These are phyloP conservation scores for Falco punctatus DNA, from an alignment of 2,113 vertebrate genomes.

Conservation along the genomic window DNA sequence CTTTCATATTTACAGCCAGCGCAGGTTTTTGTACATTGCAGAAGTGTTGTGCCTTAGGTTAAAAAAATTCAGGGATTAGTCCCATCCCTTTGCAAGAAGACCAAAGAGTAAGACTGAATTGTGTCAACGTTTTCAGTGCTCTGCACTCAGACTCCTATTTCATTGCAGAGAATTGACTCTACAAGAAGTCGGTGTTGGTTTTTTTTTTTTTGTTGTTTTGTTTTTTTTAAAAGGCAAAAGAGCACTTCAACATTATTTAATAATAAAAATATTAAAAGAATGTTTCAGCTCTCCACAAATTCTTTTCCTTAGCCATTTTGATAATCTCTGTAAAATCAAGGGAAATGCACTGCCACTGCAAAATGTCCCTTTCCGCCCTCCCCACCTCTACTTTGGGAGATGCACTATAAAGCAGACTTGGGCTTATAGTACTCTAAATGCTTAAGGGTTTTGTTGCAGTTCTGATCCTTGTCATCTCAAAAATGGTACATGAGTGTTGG, in stretches of 20 bases:
- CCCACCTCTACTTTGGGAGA: background rate
- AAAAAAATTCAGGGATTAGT: background rate
- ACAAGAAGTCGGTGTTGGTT: too few relatives aligned
- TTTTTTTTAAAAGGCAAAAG: background rate
- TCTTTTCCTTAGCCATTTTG: background rate
- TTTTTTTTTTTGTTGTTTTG: too few relatives aligned
- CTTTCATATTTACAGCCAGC: background rate
- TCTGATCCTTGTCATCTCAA: background rate
- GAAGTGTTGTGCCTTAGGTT: background rate
- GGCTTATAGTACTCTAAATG: background rate
- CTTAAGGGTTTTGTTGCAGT: background rate
- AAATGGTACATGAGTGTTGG: background rate
- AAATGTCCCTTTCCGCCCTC: background rate
- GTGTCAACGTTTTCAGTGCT: background rate
- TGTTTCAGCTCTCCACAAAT: background rate
- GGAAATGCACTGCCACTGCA: background rate
- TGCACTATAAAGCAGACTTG: background rate
- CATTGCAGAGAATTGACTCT: background rate
- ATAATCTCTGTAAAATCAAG: background rate
- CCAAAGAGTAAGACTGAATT: background rate
- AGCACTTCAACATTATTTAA: background rate
- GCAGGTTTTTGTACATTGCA: background rate
- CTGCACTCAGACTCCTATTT: background rate
- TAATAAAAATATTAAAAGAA: constrained; percentile 6
- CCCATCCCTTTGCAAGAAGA: background rate